phyloP scores from a whole-genome alignment of 2,113 vertebrate genomes.

The Pantherophis guttatus region DNA sequence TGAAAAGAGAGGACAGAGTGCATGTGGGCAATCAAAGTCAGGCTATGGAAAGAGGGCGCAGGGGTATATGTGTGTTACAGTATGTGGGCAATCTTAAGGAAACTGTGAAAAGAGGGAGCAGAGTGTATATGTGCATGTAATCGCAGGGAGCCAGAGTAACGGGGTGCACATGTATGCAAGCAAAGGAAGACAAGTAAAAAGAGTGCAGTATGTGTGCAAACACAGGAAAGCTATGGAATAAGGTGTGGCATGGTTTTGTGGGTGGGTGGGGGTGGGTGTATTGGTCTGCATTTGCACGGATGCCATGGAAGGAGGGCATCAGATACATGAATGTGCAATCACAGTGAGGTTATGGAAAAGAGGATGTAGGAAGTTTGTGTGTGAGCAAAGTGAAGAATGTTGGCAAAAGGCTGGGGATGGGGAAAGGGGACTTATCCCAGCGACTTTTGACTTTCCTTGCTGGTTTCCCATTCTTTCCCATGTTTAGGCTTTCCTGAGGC shows the following conservation, averaged over 20 bases:
- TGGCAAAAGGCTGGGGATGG: not conserved
- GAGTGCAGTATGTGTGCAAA: not conserved
- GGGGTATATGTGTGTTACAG: too few species aligned
- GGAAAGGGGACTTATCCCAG: not conserved
- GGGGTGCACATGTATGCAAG: too few species aligned
- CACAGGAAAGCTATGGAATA: not conserved
- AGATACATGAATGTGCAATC: too few species aligned
- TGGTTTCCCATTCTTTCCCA: not conserved
- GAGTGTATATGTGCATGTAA: too few species aligned
- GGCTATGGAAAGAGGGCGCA: not conserved
- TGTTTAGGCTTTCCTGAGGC: not conserved
- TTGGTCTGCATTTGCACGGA: too few species aligned
- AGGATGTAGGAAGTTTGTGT: not conserved
- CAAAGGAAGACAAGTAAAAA: not conserved
- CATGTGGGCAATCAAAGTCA: not conserved
- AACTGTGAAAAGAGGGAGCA: too few species aligned
- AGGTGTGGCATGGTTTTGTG: not conserved
- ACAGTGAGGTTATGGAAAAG: not conserved
- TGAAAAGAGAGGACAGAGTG: not conserved
- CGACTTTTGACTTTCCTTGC: not conserved
- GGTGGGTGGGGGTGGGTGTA: too few species aligned
- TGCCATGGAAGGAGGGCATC: too few species aligned
- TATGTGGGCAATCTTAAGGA: too few species aligned
- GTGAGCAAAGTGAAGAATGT: not conserved
- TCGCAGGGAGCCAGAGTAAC: too few species aligned